Base-by-base conservation (phyloP, 2,797 vertebrate species). In the Halcyon chelicuti region DNA sequence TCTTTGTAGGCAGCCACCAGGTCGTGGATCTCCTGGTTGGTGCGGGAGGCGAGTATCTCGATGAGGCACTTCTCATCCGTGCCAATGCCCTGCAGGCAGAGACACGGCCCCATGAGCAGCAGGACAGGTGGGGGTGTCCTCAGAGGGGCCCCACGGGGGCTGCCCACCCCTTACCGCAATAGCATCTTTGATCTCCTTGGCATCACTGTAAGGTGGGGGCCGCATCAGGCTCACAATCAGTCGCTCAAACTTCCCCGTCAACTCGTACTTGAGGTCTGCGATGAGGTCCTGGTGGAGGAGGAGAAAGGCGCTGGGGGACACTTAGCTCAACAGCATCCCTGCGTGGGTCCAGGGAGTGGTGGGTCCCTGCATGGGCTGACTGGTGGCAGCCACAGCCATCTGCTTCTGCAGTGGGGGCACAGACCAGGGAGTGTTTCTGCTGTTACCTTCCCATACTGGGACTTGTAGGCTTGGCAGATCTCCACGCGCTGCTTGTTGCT, bases 131-230 rank as follows among this genome's bases (percentile, higher is more conserved):
- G 4, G 37, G 26, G 14, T 46, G 58, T 26, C 31, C 8, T 40
- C 1, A 0, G 39, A 20, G 17, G 42, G 54, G 28, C 39, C 21
- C 28, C 0, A 7, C 20, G 5, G 13, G n/a, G n/a, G 23, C 25
- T 62, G 47, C 46, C 63, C 3, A 7, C 17, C 61, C 75, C 98
- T 97, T 97, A 99, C 99, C 94, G 98, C 98, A 12, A 99, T 55
- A 29, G 99, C 99, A 62, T 99, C 99, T 78, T 99, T 99, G 94
- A 99, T 98, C 97, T 99, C 99, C 96, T 99, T 99, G 98, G 99
- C 99, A 28, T 99, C 99, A 1, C 98, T 98, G 35, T 99, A 99
- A 44, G 99, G 98, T 2, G 98, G 98, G 12, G 98, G 98, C 81
- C 98, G 98, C 99, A 99, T 99, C 94, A 99, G 97, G 86, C 99